phyloP scores from a whole-genome alignment of 2,888 invertebrate species.

The Noctua fimbriata region DNA sequence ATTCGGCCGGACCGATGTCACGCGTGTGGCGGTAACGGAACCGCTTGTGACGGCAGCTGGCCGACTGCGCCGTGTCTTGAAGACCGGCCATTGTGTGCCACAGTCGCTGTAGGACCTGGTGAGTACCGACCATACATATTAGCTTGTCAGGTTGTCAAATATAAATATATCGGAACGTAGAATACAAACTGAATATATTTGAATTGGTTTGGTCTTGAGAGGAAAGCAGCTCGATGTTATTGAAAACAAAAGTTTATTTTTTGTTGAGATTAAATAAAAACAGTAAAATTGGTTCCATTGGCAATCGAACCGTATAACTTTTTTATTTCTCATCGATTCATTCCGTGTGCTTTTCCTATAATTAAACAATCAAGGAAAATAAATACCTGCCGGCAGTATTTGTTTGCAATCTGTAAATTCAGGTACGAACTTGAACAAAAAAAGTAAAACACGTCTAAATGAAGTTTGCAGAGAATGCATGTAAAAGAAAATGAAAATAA shows the following conservation, averaged over 20 bases:
- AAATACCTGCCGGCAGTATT: slow-evolving; percentile 21
- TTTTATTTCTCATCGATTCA: background rate
- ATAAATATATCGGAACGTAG: background rate
- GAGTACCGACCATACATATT: slow-evolving; percentile 4
- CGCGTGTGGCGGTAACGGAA: slow-evolving; percentile 70
- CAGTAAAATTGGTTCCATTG: background rate
- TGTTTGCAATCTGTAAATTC: slow-evolving; percentile 37
- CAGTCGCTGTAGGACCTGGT: slow-evolving; percentile 77
- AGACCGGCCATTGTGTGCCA: slow-evolving; percentile 77
- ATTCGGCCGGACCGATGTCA: slow-evolving; percentile 71
- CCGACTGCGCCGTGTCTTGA: slow-evolving; percentile 69
- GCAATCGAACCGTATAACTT: background rate
- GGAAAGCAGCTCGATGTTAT: background rate
- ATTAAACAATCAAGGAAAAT: slow-evolving; percentile 31
- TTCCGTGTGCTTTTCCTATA: background rate
- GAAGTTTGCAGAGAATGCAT: slow-evolving; percentile 51
- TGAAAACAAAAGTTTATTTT: slow-evolving; percentile 2
- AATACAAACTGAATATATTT: background rate
- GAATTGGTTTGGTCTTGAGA: no score
- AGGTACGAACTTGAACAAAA: slow-evolving; percentile 14
- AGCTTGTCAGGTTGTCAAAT: background rate
- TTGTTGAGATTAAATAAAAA: slow-evolving; percentile 1
- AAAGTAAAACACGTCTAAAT: slow-evolving; percentile 32
- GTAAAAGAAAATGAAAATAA: slow-evolving; percentile 46
- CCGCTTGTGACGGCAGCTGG: slow-evolving; percentile 64